These are phyloP conservation scores for Percina caprodes DNA, from an alignment of 2,113 vertebrate species.

Conservation along the genomic window DNA sequence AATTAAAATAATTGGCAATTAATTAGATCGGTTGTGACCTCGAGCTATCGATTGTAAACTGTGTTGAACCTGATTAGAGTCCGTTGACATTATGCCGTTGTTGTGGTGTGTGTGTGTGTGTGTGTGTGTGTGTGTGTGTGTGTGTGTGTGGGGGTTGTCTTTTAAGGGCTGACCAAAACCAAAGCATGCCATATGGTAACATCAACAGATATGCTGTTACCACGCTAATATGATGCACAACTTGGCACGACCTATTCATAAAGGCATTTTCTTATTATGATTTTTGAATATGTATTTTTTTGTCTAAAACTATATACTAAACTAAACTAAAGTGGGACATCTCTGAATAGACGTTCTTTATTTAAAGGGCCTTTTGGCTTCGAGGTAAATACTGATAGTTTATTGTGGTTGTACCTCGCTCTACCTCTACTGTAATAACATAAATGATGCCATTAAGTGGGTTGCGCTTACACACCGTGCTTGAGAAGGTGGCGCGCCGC, in stretches of 20 bases:
- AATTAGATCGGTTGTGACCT: conserved; percentile 74
- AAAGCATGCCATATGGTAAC: neutral
- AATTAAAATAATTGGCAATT: conserved; percentile 78
- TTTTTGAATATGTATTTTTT: neutral
- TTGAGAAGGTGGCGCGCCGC: conserved; percentile 81
- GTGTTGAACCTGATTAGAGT: conserved; percentile 66
- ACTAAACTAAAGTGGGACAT: neutral
- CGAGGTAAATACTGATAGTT: conserved; percentile 91
- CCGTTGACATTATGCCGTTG: conserved; percentile 58
- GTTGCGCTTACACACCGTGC: conserved; percentile 79
- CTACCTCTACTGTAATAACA: conserved; percentile 88
- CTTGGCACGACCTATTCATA: neutral
- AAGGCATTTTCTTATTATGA: neutral
- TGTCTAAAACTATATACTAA: neutral
- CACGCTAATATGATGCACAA: too few relatives aligned
- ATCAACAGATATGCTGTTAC: neutral
- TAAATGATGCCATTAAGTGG: conserved; percentile 89
- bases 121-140: too few relatives aligned
- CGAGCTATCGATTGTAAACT: conserved; percentile 71
- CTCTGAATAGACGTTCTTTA: conserved; percentile 77
- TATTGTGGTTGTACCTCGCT: conserved; percentile 91
- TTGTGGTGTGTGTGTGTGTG: too few relatives aligned
- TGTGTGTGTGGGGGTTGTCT: too few relatives aligned
- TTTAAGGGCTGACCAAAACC: conserved; percentile 2
- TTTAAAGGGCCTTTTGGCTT: conserved; percentile 80